Evolutionary conservation across 2,113 vertebrate genomes (phyloP).

Genomic region (Salvelinus sp.): DNA sequence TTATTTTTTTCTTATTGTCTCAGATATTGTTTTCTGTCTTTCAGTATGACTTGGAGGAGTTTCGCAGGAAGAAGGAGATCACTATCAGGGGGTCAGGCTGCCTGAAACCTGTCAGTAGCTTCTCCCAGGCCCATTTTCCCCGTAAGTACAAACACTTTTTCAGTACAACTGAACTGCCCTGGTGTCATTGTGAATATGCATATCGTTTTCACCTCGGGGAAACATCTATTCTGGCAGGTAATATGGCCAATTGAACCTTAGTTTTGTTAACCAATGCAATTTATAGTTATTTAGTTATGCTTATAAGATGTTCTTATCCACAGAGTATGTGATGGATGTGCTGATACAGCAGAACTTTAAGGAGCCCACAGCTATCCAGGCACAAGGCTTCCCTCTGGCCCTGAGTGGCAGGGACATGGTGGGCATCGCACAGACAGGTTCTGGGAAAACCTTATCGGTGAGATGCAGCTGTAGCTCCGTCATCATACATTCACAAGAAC

Average conservation of each 20-base stretch:
- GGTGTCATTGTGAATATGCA: background rate
- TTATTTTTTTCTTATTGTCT: background rate
- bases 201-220: background rate
- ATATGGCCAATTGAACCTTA: background rate
- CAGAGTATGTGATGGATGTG: conserved; percentile 92
- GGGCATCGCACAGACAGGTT: conserved; percentile 94
- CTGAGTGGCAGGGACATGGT: conserved; percentile 94
- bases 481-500: background rate
- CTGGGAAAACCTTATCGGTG: conserved; percentile 92
- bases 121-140: conserved; percentile 90
- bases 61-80: conserved; percentile 89
- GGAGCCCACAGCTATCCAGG: conserved; percentile 93
- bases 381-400: conserved; percentile 90
- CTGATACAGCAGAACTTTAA: conserved; percentile 91
- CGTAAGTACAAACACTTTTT: conserved; percentile 75
- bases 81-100: conserved; percentile 85
- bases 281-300: background rate
- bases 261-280: background rate
- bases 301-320: background rate
- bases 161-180: too few relatives aligned
- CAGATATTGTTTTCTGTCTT: background rate
- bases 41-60: conserved; percentile 88
- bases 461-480: conserved; percentile 61
- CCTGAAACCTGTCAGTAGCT: conserved; percentile 85
- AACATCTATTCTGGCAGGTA: background rate